Evolutionary conservation across 2,888 invertebrate genomes (phyloP).

Genomic region (Archips xylosteana): DNA sequence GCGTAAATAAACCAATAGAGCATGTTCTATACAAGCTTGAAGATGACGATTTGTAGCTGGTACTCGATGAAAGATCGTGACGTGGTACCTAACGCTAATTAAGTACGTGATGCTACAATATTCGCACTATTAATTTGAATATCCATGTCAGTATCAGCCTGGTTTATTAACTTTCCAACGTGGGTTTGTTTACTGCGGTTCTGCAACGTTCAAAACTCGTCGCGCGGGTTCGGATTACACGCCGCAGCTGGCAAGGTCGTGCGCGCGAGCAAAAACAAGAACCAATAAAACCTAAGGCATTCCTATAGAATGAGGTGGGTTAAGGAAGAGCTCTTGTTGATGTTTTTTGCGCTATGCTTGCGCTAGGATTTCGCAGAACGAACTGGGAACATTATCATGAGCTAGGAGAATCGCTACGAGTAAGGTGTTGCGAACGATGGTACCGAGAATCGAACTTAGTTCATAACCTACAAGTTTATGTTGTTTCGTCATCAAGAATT

Average conservation of each 20-base stretch:
- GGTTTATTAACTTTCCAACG: slow-evolving; percentile 46
- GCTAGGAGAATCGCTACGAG: not conserved
- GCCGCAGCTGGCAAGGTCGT: slow-evolving; percentile 80
- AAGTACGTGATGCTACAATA: slow-evolving; percentile 26
- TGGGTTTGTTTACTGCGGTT: slow-evolving; percentile 73
- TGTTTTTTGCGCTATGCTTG: slow-evolving; percentile 26
- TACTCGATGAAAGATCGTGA: slow-evolving; percentile 24
- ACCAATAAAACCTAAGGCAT: slow-evolving; percentile 63
- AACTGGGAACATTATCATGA: not conserved
- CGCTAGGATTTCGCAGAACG: slow-evolving; percentile 27
- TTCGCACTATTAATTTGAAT: slow-evolving; percentile 6
- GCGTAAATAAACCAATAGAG: slow-evolving; percentile 15
- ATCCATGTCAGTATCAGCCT: slow-evolving; percentile 1
- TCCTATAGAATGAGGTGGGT: slow-evolving; percentile 64
- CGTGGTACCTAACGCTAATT: slow-evolving; percentile 15
- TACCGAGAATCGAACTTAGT: not conserved
- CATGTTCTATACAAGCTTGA: slow-evolving; percentile 16
- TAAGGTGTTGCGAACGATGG: not conserved
- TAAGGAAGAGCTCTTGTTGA: slow-evolving; percentile 51
- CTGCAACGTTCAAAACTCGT: slow-evolving; percentile 68
- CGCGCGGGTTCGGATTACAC: slow-evolving; percentile 69
- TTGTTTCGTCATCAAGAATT: slow-evolving; percentile 6
- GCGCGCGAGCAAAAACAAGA: slow-evolving; percentile 68
- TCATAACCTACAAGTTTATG: not conserved
- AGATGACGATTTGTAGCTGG: slow-evolving; percentile 11